Evolutionary conservation across 2,113 vertebrate species (phyloP), one percentile per base, ranked within the genome.

Genomic region (Pomatorhinus ruficollis): DNA sequence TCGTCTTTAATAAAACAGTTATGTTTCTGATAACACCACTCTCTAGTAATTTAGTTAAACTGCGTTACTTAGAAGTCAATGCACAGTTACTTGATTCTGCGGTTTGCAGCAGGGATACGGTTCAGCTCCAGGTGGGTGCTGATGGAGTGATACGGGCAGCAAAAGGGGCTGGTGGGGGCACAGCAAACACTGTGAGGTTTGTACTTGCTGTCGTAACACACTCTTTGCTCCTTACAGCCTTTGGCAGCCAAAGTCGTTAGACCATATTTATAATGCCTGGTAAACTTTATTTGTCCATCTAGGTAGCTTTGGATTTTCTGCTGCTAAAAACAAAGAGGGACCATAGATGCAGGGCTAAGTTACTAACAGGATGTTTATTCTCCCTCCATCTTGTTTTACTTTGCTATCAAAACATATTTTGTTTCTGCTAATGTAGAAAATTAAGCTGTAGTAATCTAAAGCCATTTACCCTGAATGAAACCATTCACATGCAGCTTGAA

Each of bases 351-450:
- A 77, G 84, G 37, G 52, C 65, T 93, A 65, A 87, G 49, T 75
- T 83, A 89, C 76, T 63, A 83, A 83, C 75, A 71, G 83, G 60
- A 87, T 92, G 27, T 90, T 87, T 86, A 47, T 95, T 92, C 77
- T 78, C 78, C 39, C 65, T 92, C 83, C 68, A 61, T 89, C 80
- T 95, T 92, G 76, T 90, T 96, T 95, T 92, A 90, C 75, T 93
- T 92, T 71, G 44, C 95, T 90, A 88, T 96, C 79, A 93, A 96
- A 96, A 94, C 69, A 61, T 84, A 92, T 96, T 94, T 96, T 96
- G 76, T 94, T 96, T 90, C 96, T 92, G 65, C 45, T 95, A 96
- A 92, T 95, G 72, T 89, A 71, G 90, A 94, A 94, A 92, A 91
- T 87, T 87, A 94, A 96, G n/a, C 22, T 27, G 31, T 68, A 76